These are phyloP conservation scores for Agonopterix arenella DNA, from an alignment of 2,888 invertebrate species.

Conservation along the genomic window DNA sequence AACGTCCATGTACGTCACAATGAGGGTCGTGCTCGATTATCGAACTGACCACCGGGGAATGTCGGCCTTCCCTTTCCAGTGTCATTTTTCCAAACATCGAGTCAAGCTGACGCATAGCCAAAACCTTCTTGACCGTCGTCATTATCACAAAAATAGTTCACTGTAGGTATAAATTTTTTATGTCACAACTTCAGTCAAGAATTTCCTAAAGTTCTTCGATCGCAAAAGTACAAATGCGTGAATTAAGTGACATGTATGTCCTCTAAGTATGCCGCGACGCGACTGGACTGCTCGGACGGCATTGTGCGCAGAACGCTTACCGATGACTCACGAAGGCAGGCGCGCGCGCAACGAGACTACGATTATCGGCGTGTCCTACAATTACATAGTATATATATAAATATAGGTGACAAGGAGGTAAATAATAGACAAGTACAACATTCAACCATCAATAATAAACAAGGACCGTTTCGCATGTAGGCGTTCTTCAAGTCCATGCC, in stretches of 20 bases:
- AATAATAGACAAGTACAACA: slow-evolving; percentile 52
- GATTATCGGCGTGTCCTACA: slow-evolving; percentile 62
- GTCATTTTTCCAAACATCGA: slow-evolving; percentile 82
- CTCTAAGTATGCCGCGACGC: slow-evolving; percentile 68
- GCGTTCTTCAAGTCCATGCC: slow-evolving; percentile 47
- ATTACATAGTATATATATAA: slow-evolving; percentile 56
- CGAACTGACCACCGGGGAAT: slow-evolving; percentile 63
- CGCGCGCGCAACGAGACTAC: slow-evolving; percentile 62
- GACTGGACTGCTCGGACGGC: slow-evolving; percentile 57
- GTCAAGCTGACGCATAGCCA: slow-evolving; percentile 83
- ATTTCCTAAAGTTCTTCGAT: slow-evolving; percentile 24
- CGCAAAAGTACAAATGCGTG: slow-evolving; percentile 35
- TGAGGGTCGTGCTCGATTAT: slow-evolving; percentile 77
- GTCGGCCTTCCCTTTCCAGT: slow-evolving; percentile 70
- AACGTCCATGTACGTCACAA: slow-evolving; percentile 84
- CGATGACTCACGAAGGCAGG: slow-evolving; percentile 67
- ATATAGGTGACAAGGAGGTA: slow-evolving; percentile 64
- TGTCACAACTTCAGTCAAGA: slow-evolving; percentile 34
- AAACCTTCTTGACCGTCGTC: slow-evolving; percentile 78
- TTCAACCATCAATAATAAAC: slow-evolving; percentile 52
- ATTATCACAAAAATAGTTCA: slow-evolving; percentile 38
- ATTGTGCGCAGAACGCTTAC: slow-evolving; percentile 49
- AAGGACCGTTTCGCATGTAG: slow-evolving; percentile 45
- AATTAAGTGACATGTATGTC: slow-evolving; percentile 66
- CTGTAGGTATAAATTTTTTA: slow-evolving; percentile 26